These are phyloP conservation scores for Odobenus rosmarus DNA, from an alignment of 2,113 vertebrate genomes.

Conservation along the genomic window DNA sequence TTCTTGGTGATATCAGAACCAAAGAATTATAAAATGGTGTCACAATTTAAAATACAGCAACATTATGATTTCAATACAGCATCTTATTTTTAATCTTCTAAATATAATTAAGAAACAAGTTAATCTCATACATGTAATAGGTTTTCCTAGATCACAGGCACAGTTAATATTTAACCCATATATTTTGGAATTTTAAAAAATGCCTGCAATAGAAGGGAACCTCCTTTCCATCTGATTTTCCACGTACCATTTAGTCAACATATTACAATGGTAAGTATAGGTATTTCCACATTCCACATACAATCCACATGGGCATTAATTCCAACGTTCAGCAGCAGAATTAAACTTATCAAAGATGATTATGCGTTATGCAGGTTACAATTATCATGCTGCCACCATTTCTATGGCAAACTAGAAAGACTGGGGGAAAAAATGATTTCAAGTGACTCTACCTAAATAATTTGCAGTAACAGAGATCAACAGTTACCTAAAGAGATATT, in stretches of 20 bases:
- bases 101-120: constrained; percentile 20
- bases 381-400: background rate
- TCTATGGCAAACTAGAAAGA: constrained; percentile 19
- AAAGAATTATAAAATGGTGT: background rate
- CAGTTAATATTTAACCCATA: background rate
- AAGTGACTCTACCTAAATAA: background rate
- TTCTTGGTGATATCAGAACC: constrained; percentile 17
- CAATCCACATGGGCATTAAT: background rate
- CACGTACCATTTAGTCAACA: background rate
- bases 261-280: background rate
- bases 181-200: background rate
- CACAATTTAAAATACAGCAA: constrained; percentile 1
- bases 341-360: constrained; percentile 49
- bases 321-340: background rate
- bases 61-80: constrained; percentile 37
- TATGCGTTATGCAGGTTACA: background rate
- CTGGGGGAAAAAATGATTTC: background rate
- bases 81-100: constrained; percentile 16
- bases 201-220: background rate
- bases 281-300: background rate
- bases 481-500: background rate
- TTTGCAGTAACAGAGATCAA: background rate
- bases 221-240: background rate
- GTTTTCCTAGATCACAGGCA: background rate
- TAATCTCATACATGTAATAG: background rate